A percentile compares a stretch with the other conserved stretches of the same genome.
Evolutionary conservation across 2,888 invertebrate species (phyloP).

Genomic region (Thelaira solivaga): DNA sequence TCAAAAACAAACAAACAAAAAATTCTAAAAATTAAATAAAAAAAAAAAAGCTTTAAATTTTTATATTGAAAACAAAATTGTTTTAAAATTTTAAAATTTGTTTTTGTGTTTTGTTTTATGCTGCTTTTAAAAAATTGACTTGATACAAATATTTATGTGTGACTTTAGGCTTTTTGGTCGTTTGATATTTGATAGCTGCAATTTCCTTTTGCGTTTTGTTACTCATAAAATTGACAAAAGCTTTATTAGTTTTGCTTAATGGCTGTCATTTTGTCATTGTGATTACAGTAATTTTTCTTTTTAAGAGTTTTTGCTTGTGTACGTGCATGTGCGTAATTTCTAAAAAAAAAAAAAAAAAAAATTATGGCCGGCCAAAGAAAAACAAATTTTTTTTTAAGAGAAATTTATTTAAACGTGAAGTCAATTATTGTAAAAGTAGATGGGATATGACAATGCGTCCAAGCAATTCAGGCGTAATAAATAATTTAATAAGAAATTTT

Average conservation of each 20-base stretch:
- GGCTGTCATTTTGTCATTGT: background rate
- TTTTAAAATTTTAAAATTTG: background rate
- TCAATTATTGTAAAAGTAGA: no score
- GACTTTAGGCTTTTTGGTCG: slow-evolving; percentile 38
- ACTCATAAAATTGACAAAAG: slow-evolving; percentile 26
- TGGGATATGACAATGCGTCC: no score
- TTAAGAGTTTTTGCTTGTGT: no score
- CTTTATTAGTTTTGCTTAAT: slow-evolving; percentile 31
- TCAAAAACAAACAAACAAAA: background rate
- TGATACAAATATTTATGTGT: background rate
- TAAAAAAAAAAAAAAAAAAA: background rate
- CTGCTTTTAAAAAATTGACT: slow-evolving; percentile 8
- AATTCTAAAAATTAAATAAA: background rate
- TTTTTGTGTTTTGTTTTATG: background rate
- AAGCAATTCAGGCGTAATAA: no score
- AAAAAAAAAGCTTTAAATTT: background rate
- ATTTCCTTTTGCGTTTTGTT: slow-evolving; percentile 4
- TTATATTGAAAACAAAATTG: background rate
- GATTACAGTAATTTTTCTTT: background rate
- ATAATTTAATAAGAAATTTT: background rate
- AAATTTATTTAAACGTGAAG: no score
- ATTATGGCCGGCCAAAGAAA: no score
- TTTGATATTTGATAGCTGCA: slow-evolving; percentile 32
- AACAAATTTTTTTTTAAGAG: no score
- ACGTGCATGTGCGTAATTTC: background rate